Conservation (phyloP, 1,140 invertebrate species). For the Drosophila seguyi region DNA sequence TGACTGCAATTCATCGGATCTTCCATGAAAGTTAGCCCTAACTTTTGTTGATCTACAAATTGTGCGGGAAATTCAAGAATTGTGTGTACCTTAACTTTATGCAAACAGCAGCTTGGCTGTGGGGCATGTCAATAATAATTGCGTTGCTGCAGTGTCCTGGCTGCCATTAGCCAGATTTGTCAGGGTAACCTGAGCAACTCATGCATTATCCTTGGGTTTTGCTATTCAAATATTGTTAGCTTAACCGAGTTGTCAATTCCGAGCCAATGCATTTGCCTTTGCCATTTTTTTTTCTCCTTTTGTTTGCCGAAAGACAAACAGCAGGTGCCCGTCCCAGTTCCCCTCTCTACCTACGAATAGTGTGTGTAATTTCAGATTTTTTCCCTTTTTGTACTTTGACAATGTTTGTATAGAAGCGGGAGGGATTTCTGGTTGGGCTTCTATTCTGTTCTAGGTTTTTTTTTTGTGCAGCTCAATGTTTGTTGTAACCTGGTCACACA, state of each 20-base stretch:
- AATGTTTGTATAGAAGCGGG: slow-evolving; percentile 61
- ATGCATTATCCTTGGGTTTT: slow-evolving; percentile 60
- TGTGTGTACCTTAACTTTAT: slow-evolving; percentile 46
- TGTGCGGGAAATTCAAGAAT: slow-evolving; percentile 42
- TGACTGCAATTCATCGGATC: slow-evolving; percentile 15
- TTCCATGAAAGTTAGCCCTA: slow-evolving; percentile 20
- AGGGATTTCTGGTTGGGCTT: slow-evolving; percentile 37
- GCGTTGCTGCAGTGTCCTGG: slow-evolving; percentile 22
- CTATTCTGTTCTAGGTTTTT: slow-evolving; percentile 26
- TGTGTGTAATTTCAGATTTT: slow-evolving; percentile 69
- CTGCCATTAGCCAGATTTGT: slow-evolving; percentile 51
- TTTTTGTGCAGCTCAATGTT: slow-evolving; percentile 38
- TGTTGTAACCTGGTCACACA: slow-evolving; percentile 69
- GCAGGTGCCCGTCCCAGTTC: slow-evolving; percentile 22
- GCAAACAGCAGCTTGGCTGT: slow-evolving; percentile 37
- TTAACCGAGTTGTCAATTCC: slow-evolving; percentile 78
- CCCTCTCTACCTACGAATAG: slow-evolving; percentile 13
- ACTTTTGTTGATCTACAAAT: slow-evolving; percentile 36
- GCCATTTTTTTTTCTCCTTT: slow-evolving; percentile 12
- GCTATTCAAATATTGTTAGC: slow-evolving; percentile 78
- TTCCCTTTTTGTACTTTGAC: slow-evolving; percentile 55
- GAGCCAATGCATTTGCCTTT: slow-evolving; percentile 67
- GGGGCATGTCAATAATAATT: slow-evolving; percentile 67
- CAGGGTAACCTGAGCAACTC: slow-evolving; percentile 48
- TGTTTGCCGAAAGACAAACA: slow-evolving; percentile 62